Evolutionary conservation across 1,140 invertebrate genomes (phyloP), one percentile per base, ranked within the genome.

Genomic region (Leguminivora glycinivorella): DNA sequence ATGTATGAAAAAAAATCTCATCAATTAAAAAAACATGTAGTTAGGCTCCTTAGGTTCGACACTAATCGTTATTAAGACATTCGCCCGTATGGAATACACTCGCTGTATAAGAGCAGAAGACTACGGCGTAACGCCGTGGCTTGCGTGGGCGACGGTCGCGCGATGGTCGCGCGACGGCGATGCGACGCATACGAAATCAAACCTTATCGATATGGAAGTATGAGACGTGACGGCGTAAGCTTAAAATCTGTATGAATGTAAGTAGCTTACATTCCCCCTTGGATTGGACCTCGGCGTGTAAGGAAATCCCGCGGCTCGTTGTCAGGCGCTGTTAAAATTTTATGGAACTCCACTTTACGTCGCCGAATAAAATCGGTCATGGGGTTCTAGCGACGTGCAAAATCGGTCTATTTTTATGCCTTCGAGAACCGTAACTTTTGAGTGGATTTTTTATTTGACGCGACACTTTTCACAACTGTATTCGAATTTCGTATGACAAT

Each of bases 341-440:
- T 87, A 86, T 87, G 82, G 82, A 80, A 80, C 78, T 73, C 75
- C 78, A 24, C 72, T 83, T 87, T 85, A 87, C 75, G 83, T 70
- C 68, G 52, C 70, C 76, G 77, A 83, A 87, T 83, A 87, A 86
- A 86, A 81, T 81, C 73, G 76, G 75, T 72, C 82, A 79, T 82
- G 74, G 58, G 81, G 78, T 83, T 77, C 78, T 83, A 81, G 80
- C 77, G 81, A 89, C 82, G 85, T 87, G 84, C 84, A 86, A 87
- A 89, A 88, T 85, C 81, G 82, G 78, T 82, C 81, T 83, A 87
- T 84, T 88, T 88, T 89, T 89, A 89, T 79, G 82, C 79, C 72
- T 73, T 71, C 70, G 71, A 79, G 79, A 70, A 80, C 83, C 82
- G 82, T 89, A 85, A 84, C 76, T 78, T 81, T 80, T 77, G 77